A percentile compares a stretch with the other conserved stretches of the same genome.
These are phyloP conservation scores for Apomyelois bistriatella DNA, from an alignment of 2,888 invertebrate species.

Conservation along the genomic window DNA sequence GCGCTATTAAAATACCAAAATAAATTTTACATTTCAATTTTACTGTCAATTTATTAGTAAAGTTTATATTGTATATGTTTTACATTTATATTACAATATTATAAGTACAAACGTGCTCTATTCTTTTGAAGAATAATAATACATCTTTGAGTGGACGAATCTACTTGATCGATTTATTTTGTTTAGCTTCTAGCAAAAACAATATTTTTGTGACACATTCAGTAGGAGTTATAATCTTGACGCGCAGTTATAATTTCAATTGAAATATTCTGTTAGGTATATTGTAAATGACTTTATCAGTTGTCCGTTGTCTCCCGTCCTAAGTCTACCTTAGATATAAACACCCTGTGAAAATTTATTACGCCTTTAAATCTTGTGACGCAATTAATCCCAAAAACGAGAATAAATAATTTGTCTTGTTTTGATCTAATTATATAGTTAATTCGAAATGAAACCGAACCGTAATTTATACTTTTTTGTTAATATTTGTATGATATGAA, in stretches of 20 bases:
- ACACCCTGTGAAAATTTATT: slow-evolving; percentile 71
- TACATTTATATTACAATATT: slow-evolving; percentile 9
- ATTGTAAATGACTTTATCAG: not conserved
- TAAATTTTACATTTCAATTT: not conserved
- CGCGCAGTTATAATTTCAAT: no score
- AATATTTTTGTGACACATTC: not conserved
- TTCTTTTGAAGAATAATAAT: slow-evolving; percentile 6
- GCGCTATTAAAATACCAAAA: slow-evolving; percentile 8
- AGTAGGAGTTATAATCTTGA: no score
- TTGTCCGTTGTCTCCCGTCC: slow-evolving; percentile 42
- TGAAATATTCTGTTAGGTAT: not conserved
- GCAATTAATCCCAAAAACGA: slow-evolving; percentile 30
- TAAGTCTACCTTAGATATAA: slow-evolving; percentile 75
- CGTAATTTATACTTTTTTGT: no score
- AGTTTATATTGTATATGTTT: not conserved
- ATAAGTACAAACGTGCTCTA: slow-evolving; percentile 1
- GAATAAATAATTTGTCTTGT: slow-evolving; percentile 15
- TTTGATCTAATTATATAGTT: no score
- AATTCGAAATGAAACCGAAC: no score
- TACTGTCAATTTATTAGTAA: not conserved
- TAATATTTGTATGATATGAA: slow-evolving; percentile 47
- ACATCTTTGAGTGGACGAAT: slow-evolving; percentile 8
- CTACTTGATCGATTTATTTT: not conserved
- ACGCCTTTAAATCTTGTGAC: slow-evolving; percentile 33
- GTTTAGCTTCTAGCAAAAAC: not conserved